Evolutionary conservation across 1,140 invertebrate species (phyloP).

Genomic region (Neotoxoptera formosana): DNA sequence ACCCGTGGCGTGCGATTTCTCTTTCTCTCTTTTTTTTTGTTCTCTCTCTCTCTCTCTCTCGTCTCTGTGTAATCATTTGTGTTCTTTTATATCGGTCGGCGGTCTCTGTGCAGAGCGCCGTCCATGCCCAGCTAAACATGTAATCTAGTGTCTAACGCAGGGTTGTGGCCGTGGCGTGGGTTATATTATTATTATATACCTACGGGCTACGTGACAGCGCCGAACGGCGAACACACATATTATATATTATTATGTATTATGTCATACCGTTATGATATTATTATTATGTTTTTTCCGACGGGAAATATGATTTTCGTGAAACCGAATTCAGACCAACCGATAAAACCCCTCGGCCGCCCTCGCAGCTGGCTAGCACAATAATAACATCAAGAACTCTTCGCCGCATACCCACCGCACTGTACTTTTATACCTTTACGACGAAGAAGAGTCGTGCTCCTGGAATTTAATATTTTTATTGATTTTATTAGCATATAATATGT

Average conservation of each 20-base stretch:
- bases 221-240: background rate
- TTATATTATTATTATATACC: background rate
- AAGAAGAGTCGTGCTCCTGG: too few species aligned
- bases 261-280: background rate
- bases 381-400: background rate
- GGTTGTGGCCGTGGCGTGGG: background rate
- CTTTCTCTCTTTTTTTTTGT: background rate
- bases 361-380: background rate
- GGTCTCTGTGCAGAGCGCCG: background rate
- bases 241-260: background rate
- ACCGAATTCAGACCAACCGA: background rate
- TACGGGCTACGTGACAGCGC: background rate
- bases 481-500: background rate
- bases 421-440: too few species aligned
- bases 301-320: background rate
- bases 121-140: background rate
- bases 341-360: background rate
- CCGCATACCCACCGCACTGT: too few species aligned
- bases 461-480: too few species aligned
- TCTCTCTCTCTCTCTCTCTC: too few species aligned
- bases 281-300: background rate
- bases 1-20: background rate
- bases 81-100: background rate
- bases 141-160: conserved; percentile 22
- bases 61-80: conserved; percentile 11